Evolutionary conservation across 2,888 invertebrate species (phyloP), one percentile per base, ranked within the genome.

Genomic region (Ormyrus rosae): DNA sequence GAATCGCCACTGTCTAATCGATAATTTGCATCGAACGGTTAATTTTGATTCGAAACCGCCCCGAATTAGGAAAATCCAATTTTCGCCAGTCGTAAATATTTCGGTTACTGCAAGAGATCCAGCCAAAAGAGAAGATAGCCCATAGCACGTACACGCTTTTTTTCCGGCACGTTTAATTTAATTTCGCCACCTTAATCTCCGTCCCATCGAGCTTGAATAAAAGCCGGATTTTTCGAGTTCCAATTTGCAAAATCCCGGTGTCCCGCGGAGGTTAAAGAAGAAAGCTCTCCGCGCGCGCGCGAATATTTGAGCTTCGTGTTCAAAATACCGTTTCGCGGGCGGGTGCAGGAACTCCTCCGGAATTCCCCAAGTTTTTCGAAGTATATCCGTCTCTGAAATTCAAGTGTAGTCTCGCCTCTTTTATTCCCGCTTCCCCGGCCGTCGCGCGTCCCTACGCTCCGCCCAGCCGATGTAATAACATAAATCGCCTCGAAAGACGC

Each of bases 191-290:
- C 50, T 69, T 8, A 34, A 13, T 50, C 63, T 51, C 48, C 60
- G 19, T 34, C 34, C 50, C 60, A 46, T n/a, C 48, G 63, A 46
- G 19, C 34, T 34, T n/a, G 64, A 56, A 53, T 64, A 65, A 73
- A 56, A 48, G 2, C 11, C n/a, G 64, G 34, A 77, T 70, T 70
- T 77, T 77, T 56, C 70, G 78, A 78, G 72, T 78, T 67, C 65
- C 71, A 78, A 72, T 72, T 72, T 67, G 55, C 58, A 72, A 71
- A 51, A 71, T 45, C 53, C 48, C 58, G n/a, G 11, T 48, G 11
- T 48, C 50, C 50, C 46, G 9, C 48, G 51, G 65, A 11, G 19
- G 46, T 65, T 51, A 67, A 65, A 71, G 13, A 71, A 71, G 76
- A 69, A 76, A 76, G 55, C 67, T 75, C 67, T 75, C 34, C 4